Base-by-base conservation (phyloP, 2,888 invertebrate species). In the Helleia helle region DNA sequence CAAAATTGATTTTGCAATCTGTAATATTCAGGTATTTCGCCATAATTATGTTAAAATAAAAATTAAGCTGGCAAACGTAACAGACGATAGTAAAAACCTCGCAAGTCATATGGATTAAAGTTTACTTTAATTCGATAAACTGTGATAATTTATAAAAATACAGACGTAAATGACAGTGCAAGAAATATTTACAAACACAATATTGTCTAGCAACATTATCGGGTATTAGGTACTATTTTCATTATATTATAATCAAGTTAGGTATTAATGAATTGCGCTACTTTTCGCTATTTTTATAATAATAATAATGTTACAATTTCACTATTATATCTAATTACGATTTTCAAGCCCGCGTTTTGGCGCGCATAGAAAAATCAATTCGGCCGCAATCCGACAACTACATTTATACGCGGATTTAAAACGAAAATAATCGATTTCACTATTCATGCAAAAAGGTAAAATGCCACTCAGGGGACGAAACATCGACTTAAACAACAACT, bases 131-230 rank as follows among this genome's bases (percentile, higher is more conserved):
- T 34, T 42, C 31, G 31, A 30, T 31, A 50, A 59, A 52, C 46
- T 53, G 58, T 57, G 50, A 59, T 57, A 54, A 56, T 47, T 55
- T 58, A 64, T 57, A 62, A 59, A 58, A 62, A 64, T 51, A 56
- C 44, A 56, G 60, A 57, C 59, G 59, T 58, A 64, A 64, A 58
- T 56, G 65, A 71, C 68, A 71, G 79, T 79, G 79, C 79, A 69
- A 66, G 63, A 67, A 62, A 65, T 63, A 50, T 58, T 55, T 55
- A 52, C 55, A 71, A 65, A 71, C 79, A 72, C 66, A 69, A 75
- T 73, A 80, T 77, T 76, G 72, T 73, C 80, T 77, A 79, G 77
- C 76, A 72, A 75, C 67, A 62, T 74, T 73, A 71, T 61, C 70
- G 71, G 63, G 64, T 71, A 71, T 63, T 70, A 74, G 71, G 67